phyloP scores from a whole-genome alignment of 2,113 vertebrate species.

The Psittacula cyanocephala region DNA sequence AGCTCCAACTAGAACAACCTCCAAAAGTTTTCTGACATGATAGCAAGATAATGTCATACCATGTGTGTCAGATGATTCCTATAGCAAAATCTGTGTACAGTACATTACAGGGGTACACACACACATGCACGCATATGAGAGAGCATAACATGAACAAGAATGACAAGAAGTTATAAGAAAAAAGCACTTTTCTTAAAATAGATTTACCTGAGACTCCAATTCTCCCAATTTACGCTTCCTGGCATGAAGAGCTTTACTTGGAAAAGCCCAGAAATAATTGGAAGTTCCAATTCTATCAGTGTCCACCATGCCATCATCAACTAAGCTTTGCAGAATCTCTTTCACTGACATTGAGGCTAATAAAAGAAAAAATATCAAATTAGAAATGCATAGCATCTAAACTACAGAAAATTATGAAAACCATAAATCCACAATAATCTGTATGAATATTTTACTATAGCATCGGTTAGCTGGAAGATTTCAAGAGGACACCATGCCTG shows the following conservation, averaged over 20 bases:
- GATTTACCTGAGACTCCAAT: constrained; percentile 86
- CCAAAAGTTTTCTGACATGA: neutral
- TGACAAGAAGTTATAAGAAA: neutral
- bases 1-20: neutral
- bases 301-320: constrained; percentile 97
- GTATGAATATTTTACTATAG: neutral
- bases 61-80: neutral
- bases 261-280: constrained; percentile 98
- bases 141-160: neutral
- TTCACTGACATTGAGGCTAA: constrained; percentile 95
- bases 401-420: neutral
- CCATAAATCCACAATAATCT: neutral
- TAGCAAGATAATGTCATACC: neutral
- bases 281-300: constrained; percentile 93
- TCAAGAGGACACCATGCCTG: neutral
- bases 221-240: constrained; percentile 85
- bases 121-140: fast-evolving
- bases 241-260: constrained; percentile 90
- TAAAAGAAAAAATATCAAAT: constrained; percentile 12
- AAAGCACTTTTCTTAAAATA: neutral
- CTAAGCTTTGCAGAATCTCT: constrained; percentile 93
- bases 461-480: neutral
- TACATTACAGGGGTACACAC: too few relatives aligned
- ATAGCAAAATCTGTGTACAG: neutral
- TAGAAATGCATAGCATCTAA: neutral